phyloP scores from a whole-genome alignment of 2,113 vertebrate genomes.

The Rhea pennata region DNA sequence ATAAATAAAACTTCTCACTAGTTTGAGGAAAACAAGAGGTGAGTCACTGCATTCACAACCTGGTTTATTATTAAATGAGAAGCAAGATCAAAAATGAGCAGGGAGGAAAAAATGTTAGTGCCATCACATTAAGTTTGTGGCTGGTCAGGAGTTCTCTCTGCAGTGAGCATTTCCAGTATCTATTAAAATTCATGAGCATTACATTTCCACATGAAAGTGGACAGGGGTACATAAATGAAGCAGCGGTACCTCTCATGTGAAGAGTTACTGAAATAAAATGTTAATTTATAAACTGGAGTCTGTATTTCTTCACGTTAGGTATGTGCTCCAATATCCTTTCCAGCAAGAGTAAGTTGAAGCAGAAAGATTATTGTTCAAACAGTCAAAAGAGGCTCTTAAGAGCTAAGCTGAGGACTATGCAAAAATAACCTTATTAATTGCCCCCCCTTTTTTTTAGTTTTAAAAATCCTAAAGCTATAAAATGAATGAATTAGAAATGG shows the following conservation, averaged over 20 bases:
- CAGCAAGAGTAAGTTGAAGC: neutral
- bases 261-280: conserved; percentile 18
- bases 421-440: neutral
- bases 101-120: conserved; percentile 28
- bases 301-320: neutral
- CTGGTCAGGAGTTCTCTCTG: neutral
- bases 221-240: neutral
- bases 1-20: conserved; percentile 65
- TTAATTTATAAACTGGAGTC: conserved; percentile 18
- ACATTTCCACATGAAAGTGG: conserved; percentile 30
- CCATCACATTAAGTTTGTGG: neutral
- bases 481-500: neutral
- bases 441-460: neutral
- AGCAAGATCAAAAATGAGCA: conserved; percentile 24
- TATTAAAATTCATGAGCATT: conserved; percentile 46
- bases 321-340: neutral
- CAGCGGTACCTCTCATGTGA: neutral
- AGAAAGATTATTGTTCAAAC: neutral
- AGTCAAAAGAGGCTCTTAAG: neutral
- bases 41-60: conserved; percentile 49
- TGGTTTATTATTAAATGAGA: conserved; percentile 64
- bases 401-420: neutral
- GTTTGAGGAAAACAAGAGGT: conserved; percentile 70
- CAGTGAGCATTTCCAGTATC: conserved; percentile 22
- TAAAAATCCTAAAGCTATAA: neutral